Evolutionary conservation across 2,113 vertebrate species (phyloP).

Genomic region (Ageneiosus marmoratus): DNA sequence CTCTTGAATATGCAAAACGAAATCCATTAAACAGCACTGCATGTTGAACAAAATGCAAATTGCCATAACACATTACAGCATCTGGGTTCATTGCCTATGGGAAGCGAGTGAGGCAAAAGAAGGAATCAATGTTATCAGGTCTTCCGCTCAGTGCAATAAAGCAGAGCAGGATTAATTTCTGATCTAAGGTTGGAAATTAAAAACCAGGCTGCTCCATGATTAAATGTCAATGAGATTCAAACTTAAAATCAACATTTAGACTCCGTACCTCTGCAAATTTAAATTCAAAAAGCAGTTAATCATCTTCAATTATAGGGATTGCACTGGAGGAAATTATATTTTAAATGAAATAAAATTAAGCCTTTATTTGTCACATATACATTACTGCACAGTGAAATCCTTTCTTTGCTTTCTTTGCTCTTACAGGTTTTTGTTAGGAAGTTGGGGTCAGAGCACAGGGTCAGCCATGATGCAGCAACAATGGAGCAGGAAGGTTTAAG

Average conservation of each 20-base stretch:
- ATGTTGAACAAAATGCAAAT: slow-evolving; percentile 51
- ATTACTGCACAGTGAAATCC: no score
- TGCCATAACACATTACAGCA: slow-evolving; percentile 28
- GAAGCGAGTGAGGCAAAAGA: slow-evolving; percentile 33
- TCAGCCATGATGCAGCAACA: no score
- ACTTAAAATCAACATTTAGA: slow-evolving; percentile 31
- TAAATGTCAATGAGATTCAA: slow-evolving; percentile 52
- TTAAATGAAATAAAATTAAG: no score
- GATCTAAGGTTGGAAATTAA: slow-evolving; percentile 42
- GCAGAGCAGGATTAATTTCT: slow-evolving; percentile 46
- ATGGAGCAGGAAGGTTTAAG: no score
- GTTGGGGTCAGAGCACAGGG: no score
- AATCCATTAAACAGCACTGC: slow-evolving; percentile 33
- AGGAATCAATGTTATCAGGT: slow-evolving; percentile 50
- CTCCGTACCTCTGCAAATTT: slow-evolving; percentile 5
- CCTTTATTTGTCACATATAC: no score
- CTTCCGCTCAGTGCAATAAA: slow-evolving; percentile 43
- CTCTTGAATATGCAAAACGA: slow-evolving; percentile 46
- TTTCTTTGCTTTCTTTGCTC: no score
- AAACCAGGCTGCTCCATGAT: slow-evolving; percentile 36
- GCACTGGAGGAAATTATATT: background rate
- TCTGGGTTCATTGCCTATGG: slow-evolving; percentile 35
- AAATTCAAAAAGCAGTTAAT: slow-evolving; percentile 15
- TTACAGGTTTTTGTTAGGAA: no score
- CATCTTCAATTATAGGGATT: slow-evolving; percentile 12